Percentiles rank a stretch among this genome's conserved stretches.
These are phyloP conservation scores for Sapajus apella DNA, from an alignment of 2,113 vertebrate species.

Conservation along the genomic window DNA sequence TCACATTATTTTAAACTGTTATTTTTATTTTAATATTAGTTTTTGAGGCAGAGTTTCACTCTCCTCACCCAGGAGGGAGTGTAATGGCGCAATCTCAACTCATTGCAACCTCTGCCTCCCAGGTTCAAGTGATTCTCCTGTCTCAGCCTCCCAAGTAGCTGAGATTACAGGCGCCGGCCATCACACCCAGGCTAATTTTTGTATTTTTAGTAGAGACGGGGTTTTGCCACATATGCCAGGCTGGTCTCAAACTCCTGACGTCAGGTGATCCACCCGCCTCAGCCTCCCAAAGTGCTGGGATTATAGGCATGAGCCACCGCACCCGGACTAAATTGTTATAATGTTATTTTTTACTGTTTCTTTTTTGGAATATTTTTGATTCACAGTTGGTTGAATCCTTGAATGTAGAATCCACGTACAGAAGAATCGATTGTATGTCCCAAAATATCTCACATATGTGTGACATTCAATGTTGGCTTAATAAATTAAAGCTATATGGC, in stretches of 20 bases:
- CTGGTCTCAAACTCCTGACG: background rate
- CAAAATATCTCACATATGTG: background rate
- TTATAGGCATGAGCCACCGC: background rate
- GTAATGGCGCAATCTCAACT: background rate
- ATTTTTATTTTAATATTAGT: background rate
- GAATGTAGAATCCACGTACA: background rate
- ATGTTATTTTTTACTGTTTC: background rate
- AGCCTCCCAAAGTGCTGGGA: background rate
- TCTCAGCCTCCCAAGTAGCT: background rate
- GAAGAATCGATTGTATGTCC: background rate
- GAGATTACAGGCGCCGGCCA: background rate
- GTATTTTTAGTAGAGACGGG: background rate
- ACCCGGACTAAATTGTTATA: background rate
- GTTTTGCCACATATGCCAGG: background rate
- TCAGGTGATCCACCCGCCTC: background rate
- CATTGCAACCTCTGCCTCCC: background rate
- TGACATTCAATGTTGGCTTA: background rate
- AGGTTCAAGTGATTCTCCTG: background rate
- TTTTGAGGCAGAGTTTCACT: background rate
- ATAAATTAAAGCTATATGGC: constrained; percentile 9
- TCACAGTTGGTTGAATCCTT: background rate
- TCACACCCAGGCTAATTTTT: background rate
- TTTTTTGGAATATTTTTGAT: background rate
- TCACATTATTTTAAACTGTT: background rate
- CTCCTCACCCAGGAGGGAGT: background rate